These are phyloP conservation scores for Dipodomys spectabilis DNA, from an alignment of 2,113 vertebrate genomes.

Conservation along the genomic window DNA sequence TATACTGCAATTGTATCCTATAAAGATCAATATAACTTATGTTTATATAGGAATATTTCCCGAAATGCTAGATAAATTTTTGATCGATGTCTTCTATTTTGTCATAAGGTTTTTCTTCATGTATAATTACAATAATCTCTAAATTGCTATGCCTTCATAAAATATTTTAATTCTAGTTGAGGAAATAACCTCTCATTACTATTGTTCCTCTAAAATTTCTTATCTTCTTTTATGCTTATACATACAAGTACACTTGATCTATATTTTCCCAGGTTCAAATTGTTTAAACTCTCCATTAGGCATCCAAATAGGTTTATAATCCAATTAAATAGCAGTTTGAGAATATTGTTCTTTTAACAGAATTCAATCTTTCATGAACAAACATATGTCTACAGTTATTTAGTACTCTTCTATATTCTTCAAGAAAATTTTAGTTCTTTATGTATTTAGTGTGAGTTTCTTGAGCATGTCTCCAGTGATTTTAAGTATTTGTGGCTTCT, in stretches of 20 bases:
- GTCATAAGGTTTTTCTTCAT: neutral
- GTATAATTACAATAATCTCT: neutral
- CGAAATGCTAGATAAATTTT: neutral
- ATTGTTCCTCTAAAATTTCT: neutral
- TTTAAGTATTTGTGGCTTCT: neutral
- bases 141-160: neutral
- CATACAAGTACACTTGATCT: neutral
- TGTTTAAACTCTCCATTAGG: constrained; percentile 1
- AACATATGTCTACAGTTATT: neutral
- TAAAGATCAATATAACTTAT: neutral
- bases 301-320: neutral
- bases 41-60: neutral
- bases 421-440: neutral
- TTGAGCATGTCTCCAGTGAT: neutral
- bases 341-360: neutral
- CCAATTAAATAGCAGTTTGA: constrained; percentile 32
- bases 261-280: constrained; percentile 29
- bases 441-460: neutral
- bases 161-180: constrained; percentile 22
- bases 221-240: neutral
- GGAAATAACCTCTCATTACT: neutral
- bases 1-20: neutral
- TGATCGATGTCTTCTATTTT: neutral
- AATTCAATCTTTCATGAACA: constrained; percentile 3
- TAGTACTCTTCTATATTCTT: neutral